phyloP scores from a whole-genome alignment of 2,888 invertebrate species.

The Nephrotoma appendiculata region DNA sequence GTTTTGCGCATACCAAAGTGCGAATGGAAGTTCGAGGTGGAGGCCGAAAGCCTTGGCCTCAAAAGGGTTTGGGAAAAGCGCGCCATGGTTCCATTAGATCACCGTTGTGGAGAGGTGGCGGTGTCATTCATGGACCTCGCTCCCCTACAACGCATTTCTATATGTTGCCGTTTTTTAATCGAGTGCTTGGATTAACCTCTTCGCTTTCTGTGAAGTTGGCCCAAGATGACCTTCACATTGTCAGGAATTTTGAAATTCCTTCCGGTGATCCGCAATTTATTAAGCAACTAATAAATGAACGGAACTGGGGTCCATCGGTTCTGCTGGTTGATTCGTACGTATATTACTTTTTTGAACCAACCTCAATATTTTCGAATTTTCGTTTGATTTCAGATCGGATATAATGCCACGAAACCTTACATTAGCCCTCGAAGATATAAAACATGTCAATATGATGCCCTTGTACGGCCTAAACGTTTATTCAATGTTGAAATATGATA shows the following conservation, averaged over 20 bases:
- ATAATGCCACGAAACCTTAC: conserved; percentile 79
- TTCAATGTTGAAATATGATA: conserved; percentile 94
- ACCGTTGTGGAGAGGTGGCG: conserved; percentile 74
- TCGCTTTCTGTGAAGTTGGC: conserved; percentile 82
- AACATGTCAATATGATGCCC: conserved; percentile 87
- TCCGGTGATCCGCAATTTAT: conserved; percentile 65
- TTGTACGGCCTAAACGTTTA: conserved; percentile 90
- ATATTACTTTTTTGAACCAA: conserved; percentile 6
- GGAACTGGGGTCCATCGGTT: conserved; percentile 94
- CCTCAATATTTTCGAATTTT: not conserved
- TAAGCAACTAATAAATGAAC: conserved; percentile 59
- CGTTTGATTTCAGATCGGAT: conserved; percentile 50
- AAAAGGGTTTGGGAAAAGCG: conserved; percentile 83
- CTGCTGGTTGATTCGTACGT: conserved; percentile 82
- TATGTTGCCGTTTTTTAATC: conserved; percentile 69
- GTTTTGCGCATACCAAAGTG: conserved; percentile 62
- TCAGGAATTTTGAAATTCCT: conserved; percentile 75
- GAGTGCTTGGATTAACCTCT: conserved; percentile 68
- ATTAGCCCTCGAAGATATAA: conserved; percentile 60
- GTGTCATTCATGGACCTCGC: conserved; percentile 77
- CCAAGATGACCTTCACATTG: conserved; percentile 89
- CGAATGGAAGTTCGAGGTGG: conserved; percentile 80
- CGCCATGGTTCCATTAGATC: conserved; percentile 87
- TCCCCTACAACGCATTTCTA: conserved; percentile 84
- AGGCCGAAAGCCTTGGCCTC: conserved; percentile 91